Evolutionary conservation across 1,140 invertebrate species (phyloP), one percentile per base, ranked within the genome.

Genomic region (Drosophila mayri): DNA sequence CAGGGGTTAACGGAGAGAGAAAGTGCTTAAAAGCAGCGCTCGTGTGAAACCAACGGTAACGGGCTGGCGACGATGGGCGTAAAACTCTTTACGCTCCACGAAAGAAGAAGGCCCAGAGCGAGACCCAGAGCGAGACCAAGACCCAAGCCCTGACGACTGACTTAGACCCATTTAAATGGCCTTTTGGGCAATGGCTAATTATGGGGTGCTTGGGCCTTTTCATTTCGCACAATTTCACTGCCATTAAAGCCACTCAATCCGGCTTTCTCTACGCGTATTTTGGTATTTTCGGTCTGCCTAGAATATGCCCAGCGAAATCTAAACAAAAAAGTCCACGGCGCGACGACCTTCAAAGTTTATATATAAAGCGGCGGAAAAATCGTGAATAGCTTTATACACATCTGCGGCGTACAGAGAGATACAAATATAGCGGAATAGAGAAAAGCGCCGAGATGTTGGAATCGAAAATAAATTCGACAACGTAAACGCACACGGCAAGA

Each of bases 301-400:
- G 80, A 83, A 77, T 64, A 54, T 71, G 84, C 73, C 61, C 76
- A 64, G 66, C 84, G 61, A 75, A 88, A 88, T 90, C 85, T 88
- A 90, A 88, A 88, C 85, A 88, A 90, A 86, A 79, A 80, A 65
- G 67, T 85, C 77, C 60, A 81, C 77, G 70, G 78, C 80, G 62
- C 68, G 81, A 60, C 80, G 84, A 88, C 84, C 84, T 88, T 88
- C 84, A 88, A 73, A 90, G 85, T 85, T 72, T 84, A 88, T 88
- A 88, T 81, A 83, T 83, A 87, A 60, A 76, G 58, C 38, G 46
- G 25, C 43, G 41, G 61, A 67, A 75, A 75, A 82, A 81, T 81
- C 77, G 82, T 86, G 82, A 82, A 86, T 86, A 86, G 82, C 77
- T 80, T 85, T 81, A 79, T 86, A 86, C 77, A 85, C 65, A 72